Evolutionary conservation across 2,888 invertebrate genomes (phyloP), one percentile per base, ranked within the genome.

Genomic region (Eurois occulta): DNA sequence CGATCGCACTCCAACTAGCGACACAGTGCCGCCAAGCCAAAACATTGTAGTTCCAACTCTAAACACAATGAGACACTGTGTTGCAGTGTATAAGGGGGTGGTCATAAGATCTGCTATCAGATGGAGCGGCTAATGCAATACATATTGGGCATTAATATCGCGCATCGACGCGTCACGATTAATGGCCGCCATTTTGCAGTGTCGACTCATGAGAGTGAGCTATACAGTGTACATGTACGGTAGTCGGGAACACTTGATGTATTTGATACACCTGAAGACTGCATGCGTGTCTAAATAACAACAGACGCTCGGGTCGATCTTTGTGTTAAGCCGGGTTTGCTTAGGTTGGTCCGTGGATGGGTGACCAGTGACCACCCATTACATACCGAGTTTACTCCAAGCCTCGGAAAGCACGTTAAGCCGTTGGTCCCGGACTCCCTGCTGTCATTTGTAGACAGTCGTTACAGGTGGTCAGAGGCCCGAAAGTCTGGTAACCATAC

Each of bases 81-180:
- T 69, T 70, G 48, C 58, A 48, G 41, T 52, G 72, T 21, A 6
- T 55, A 38, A 13, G 52, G 52, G 28, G 60, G n/a, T 55, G 13
- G 72, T 35, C 28, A 24, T 43, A n/a, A 41, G 70, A 32, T 67
- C 65, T 69, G 80, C 52, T 87, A 87, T 88, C 86, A 81, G 84
- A 84, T 81, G 74, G 55, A 69, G 35, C 71, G 70, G 78, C 81
- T 87, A 89, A 88, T 88, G 77, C 76, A 86, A 77, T 83, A 85
- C 80, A 85, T 89, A 88, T 89, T 84, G 88, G 76, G 72, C 77
- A 84, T 89, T 88, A 89, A 89, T 88, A 88, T 71, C 70, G n/a
- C 58, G 74, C 69, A 65, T 77, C 68, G 83, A 72, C 75, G 82
- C 79, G 77, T 76, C 67, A 65, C 75, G 77, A 87, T 84, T 84